Conservation (phyloP, 2,888 invertebrate genomes). For the Stramonita haemastoma region DNA sequence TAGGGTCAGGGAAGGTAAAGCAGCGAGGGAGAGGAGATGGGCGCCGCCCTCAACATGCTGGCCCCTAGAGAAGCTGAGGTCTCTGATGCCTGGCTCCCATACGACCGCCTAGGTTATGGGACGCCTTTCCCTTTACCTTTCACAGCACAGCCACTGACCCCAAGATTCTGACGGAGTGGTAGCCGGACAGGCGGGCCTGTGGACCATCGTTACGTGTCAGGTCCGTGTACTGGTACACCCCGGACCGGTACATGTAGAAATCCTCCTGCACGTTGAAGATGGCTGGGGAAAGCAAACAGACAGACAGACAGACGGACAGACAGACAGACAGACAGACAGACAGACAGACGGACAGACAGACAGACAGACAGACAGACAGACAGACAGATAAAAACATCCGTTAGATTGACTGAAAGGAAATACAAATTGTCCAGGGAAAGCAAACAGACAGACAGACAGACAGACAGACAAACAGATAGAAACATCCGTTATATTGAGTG, state of each 20-base stretch:
- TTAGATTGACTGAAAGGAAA: too few species aligned
- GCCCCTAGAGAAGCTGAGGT: too few species aligned
- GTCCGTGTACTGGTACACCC: constrained; percentile 83
- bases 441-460: background rate
- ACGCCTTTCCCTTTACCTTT: too few species aligned
- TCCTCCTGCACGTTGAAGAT: constrained; percentile 93
- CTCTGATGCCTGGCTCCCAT: too few species aligned
- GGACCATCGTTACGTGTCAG: constrained; percentile 77
- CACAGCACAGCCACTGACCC: constrained; percentile 80
- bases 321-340: background rate
- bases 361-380: background rate
- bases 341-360: background rate
- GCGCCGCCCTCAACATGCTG: too few species aligned
- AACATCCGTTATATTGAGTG: too few species aligned
- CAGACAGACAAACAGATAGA: background rate
- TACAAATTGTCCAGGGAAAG: too few species aligned
- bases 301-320: background rate
- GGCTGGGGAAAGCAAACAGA: constrained; percentile 75
- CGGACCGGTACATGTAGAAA: constrained; percentile 92
- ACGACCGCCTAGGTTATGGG: too few species aligned
- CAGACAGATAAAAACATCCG: background rate
- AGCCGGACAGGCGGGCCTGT: constrained; percentile 81
- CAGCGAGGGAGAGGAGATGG: too few species aligned
- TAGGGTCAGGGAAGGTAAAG: too few species aligned
- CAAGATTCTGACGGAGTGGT: constrained; percentile 93